Evolutionary conservation across 2,797 vertebrate genomes (phyloP).

Genomic region (Mus caroli): DNA sequence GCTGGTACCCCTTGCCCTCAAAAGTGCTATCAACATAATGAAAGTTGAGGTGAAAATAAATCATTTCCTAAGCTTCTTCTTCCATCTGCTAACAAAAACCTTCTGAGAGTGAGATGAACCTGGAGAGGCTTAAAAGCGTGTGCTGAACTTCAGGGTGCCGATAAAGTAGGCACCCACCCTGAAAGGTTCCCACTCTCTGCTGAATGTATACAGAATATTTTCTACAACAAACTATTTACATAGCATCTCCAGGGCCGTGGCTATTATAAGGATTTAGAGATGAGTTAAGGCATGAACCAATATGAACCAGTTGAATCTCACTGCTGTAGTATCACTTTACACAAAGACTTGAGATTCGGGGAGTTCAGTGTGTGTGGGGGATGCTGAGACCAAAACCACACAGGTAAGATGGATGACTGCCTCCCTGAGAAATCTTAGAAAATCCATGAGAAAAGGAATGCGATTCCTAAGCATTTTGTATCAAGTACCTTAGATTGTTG

Average conservation of each 20-base stretch:
- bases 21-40: conserved; percentile 74
- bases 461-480: conserved; percentile 37
- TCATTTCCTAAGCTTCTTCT: conserved; percentile 51
- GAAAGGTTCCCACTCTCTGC: neutral
- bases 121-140: conserved; percentile 12
- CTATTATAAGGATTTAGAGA: neutral
- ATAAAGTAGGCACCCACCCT: neutral
- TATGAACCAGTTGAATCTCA: neutral
- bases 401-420: neutral
- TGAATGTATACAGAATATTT: neutral
- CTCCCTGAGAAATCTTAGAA: neutral
- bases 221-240: neutral
- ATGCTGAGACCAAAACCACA: neutral
- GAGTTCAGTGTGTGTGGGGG: neutral
- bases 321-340: neutral
- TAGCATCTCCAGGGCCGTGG: neutral
- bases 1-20: conserved; percentile 60
- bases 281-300: neutral
- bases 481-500: neutral
- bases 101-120: neutral
- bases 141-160: neutral
- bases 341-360: neutral
- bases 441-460: neutral
- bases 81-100: conserved; percentile 47
- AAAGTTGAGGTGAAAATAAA: conserved; percentile 75